Percentiles rank a stretch among this genome's conserved stretches.
These are phyloP conservation scores for Phthorimaea operculella DNA, from an alignment of 1,140 invertebrate genomes.

Conservation along the genomic window DNA sequence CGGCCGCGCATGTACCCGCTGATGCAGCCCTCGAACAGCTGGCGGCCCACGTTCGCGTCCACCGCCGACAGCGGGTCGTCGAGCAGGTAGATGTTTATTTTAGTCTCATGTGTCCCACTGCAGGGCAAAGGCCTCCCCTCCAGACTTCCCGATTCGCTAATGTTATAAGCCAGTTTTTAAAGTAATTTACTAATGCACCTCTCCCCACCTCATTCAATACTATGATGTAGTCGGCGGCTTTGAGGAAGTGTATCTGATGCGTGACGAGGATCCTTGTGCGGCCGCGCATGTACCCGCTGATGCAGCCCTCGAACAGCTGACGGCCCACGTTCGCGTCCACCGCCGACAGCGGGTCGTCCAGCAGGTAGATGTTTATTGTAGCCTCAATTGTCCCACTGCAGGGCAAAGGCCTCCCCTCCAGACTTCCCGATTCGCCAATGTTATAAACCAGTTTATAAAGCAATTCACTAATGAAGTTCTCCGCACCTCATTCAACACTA, in stretches of 20 bases:
- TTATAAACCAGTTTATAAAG: too few species aligned
- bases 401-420: too few species aligned
- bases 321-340: slow-evolving; percentile 80
- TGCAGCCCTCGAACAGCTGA: slow-evolving; percentile 74
- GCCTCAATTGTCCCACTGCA: too few species aligned
- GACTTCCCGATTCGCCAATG: too few species aligned
- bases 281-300: slow-evolving; percentile 76
- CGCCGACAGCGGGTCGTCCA: slow-evolving; percentile 88
- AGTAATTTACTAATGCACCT: too few species aligned
- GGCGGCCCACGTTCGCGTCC: slow-evolving; percentile 78
- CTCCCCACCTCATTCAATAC: slow-evolving; percentile 72
- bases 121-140: too few species aligned
- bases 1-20: slow-evolving; percentile 71
- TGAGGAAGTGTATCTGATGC: slow-evolving; percentile 88
- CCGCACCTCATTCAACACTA: slow-evolving; percentile 79
- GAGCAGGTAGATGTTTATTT: slow-evolving; percentile 82
- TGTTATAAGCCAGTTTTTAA: too few species aligned
- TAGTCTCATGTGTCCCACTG: too few species aligned
- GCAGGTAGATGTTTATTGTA: slow-evolving; percentile 81
- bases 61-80: slow-evolving; percentile 89
- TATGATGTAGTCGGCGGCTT: slow-evolving; percentile 78
- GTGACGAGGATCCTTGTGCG: slow-evolving; percentile 85
- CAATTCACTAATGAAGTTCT: too few species aligned
- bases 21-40: slow-evolving; percentile 77
- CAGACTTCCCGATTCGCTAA: too few species aligned